These are phyloP conservation scores for Hippoglossus hippoglossus DNA, from an alignment of 2,797 vertebrate species.

Conservation along the genomic window DNA sequence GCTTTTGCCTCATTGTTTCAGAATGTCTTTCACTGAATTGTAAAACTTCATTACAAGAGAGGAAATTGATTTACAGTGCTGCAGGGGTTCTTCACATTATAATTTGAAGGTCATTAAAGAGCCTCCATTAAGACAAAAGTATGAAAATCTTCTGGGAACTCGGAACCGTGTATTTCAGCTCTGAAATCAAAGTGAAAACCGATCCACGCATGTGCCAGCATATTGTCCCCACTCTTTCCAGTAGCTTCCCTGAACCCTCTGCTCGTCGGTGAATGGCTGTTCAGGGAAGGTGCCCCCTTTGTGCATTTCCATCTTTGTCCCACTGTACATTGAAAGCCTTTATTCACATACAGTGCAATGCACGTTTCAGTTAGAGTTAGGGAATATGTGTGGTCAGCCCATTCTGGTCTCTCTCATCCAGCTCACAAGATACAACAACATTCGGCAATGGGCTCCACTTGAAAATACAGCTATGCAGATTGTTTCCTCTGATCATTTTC, in stretches of 20 bases:
- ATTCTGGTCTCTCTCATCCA: constrained; percentile 61
- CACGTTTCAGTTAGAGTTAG: constrained; percentile 74
- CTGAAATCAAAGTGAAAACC: constrained; percentile 35
- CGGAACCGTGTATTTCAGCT: constrained; percentile 1
- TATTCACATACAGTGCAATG: constrained; percentile 79
- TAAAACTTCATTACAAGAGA: background rate
- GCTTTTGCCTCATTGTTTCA: no score
- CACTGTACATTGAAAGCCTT: constrained; percentile 82
- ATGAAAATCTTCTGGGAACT: constrained; percentile 2
- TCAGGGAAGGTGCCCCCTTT: constrained; percentile 79
- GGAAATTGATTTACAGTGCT: background rate
- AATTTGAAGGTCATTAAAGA: constrained; percentile 1
- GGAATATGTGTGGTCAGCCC: constrained; percentile 81
- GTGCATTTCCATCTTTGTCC: constrained; percentile 82
- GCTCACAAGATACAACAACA: constrained; percentile 63
- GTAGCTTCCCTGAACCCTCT: constrained; percentile 74
- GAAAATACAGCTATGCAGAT: constrained; percentile 73
- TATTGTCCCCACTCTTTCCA: constrained; percentile 69
- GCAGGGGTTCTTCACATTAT: background rate
- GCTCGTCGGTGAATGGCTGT: constrained; percentile 69
- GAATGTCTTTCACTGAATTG: background rate
- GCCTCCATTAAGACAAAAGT: background rate
- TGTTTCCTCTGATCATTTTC: constrained; percentile 59
- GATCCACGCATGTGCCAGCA: constrained; percentile 36
- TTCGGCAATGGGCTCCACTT: constrained; percentile 59